Base-by-base conservation (phyloP, 2,113 vertebrate species). In the Macaca mulatta region DNA sequence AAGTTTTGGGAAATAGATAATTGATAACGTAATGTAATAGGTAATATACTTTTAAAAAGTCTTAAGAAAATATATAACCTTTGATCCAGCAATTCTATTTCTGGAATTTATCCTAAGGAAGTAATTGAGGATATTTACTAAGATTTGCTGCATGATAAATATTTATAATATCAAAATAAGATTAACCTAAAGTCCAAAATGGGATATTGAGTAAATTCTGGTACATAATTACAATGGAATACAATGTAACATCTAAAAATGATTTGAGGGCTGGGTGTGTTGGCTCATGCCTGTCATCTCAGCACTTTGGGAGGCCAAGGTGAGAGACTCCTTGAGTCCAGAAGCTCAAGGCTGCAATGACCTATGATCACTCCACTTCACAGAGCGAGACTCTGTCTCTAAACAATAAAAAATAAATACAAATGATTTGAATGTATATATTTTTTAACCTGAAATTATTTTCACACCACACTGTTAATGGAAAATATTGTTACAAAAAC, bases 111-210 rank as follows among this genome's bases (percentile, higher is more conserved):
- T 93, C 57, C 72, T 81, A 69, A 78, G 40, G 64, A 93, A 91
- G 17, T 80, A 89, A 97, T 50, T 92, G 48, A 70, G 35, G 32
- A 22, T 57, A 86, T 57, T 82, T 96, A 93, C 74, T 93, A 72
- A 96, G 75, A 81, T 80, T 69, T 84, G n/a, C 45, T 91, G 59
- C 9, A 83, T 77, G 40, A 96, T 88, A 45, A 87, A 90, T 96
- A 95, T 93, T 87, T 96, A 95, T 84, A 79, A 57, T 88, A 88
- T 74, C 70, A 88, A 93, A 97, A 94, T 90, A 90, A 94, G 18
- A 75, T 95, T 80, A 93, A 94, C 50, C 40, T 79, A 89, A 74
- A 48, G 40, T 38, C 77, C 48, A 40, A 80, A 75, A 40, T 87
- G 88, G 32, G 16, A 74, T 59, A 75, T 35, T 75, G 55, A 90